Conservation (phyloP, 2,113 vertebrate genomes). For the Euleptes europaea region DNA sequence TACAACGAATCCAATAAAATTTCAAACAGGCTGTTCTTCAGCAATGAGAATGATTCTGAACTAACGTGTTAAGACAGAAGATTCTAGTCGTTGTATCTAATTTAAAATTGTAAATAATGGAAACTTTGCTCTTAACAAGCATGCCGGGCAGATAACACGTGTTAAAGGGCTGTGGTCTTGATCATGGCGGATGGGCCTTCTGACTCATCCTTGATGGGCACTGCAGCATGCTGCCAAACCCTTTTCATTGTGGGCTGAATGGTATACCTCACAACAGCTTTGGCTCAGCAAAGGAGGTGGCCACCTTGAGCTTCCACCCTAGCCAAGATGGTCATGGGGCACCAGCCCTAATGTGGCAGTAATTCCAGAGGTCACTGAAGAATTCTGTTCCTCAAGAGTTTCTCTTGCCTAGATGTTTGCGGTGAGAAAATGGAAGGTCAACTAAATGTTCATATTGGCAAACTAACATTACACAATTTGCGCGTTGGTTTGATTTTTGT, state of each 20-base stretch:
- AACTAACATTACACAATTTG: constrained; percentile 29
- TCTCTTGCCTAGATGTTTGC: background rate
- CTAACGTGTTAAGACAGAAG: constrained; percentile 35
- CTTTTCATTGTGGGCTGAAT: background rate
- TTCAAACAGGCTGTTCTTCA: constrained; percentile 42
- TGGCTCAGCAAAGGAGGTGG: no score
- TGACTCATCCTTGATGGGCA: background rate
- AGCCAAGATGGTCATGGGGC: background rate
- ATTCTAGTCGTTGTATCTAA: constrained; percentile 35
- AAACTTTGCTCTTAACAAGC: background rate
- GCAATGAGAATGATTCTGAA: constrained; percentile 39
- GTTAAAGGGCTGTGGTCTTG: background rate
- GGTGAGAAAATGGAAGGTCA: background rate
- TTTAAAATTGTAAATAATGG: constrained; percentile 40
- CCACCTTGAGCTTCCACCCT: no score
- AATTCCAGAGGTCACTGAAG: background rate
- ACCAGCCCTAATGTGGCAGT: background rate
- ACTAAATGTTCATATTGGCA: background rate
- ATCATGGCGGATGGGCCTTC: background rate
- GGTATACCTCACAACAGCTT: background rate
- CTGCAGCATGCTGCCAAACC: background rate
- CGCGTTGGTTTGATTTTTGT: constrained; percentile 63
- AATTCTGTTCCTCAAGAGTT: background rate
- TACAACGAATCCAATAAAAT: constrained; percentile 42
- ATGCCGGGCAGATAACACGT: background rate